Conservation (phyloP, 1,140 invertebrate species). For the Drosophila jambulina region DNA sequence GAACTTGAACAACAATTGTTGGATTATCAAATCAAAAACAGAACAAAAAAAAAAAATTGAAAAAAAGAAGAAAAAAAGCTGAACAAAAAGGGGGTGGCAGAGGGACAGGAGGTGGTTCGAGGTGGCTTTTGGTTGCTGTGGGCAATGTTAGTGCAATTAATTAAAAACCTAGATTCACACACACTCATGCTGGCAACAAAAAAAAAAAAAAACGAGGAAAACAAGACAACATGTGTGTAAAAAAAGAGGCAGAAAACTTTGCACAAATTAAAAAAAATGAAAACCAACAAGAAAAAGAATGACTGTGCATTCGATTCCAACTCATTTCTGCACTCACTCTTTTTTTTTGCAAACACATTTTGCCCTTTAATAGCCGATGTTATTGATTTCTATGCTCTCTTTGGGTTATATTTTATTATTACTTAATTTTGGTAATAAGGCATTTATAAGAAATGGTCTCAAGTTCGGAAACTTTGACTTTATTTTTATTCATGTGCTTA, state of each 20-base stretch:
- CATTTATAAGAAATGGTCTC: background rate
- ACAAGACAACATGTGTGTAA: constrained; percentile 50
- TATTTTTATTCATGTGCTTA: background rate
- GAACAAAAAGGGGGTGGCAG: constrained; percentile 17
- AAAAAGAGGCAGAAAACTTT: constrained; percentile 47
- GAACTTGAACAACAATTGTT: constrained; percentile 75
- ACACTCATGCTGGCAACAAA: constrained; percentile 18
- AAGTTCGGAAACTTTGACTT: background rate
- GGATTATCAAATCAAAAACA: constrained; percentile 64
- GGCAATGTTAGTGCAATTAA: constrained; percentile 75
- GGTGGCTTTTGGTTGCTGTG: constrained; percentile 23
- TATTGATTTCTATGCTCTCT: constrained; percentile 7
- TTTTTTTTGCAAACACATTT: constrained; percentile 2
- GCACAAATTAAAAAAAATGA: constrained; percentile 53
- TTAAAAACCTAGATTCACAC: constrained; percentile 70
- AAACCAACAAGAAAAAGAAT: constrained; percentile 32
- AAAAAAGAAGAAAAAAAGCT: constrained; percentile 28
- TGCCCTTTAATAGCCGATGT: constrained; percentile 15
- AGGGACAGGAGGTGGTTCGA: constrained; percentile 17
- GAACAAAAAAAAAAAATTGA: constrained; percentile 16
- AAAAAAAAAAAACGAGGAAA: background rate
- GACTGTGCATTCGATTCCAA: constrained; percentile 54
- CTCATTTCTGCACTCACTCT: constrained; percentile 37
- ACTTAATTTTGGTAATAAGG: background rate
- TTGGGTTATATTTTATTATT: too few relatives aligned